These are phyloP conservation scores for Pelobates cultripes DNA, from an alignment of 2,797 vertebrate species.

Conservation along the genomic window DNA sequence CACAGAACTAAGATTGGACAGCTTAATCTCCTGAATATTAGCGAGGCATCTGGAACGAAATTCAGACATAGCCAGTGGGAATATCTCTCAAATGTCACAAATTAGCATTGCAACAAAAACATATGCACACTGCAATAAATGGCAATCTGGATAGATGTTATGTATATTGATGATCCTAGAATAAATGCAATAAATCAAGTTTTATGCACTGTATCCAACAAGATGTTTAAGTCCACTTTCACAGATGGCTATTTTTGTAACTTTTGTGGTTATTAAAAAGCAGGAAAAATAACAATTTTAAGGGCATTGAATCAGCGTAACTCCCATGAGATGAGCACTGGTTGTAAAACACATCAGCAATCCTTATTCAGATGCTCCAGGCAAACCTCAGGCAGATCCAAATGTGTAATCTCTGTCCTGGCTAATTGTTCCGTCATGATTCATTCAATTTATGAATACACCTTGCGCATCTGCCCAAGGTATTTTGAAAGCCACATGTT, in stretches of 20 bases:
- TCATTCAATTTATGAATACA: not conserved
- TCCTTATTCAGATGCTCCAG: not conserved
- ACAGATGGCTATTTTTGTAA: not conserved
- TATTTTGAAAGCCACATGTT: not conserved
- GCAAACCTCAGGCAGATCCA: not conserved
- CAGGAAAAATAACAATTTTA: not conserved
- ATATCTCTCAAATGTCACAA: constrained; percentile 2
- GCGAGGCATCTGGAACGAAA: not conserved
- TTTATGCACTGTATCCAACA: not conserved
- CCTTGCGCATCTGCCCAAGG: not conserved
- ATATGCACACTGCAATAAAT: not conserved
- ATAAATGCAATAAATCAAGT: not conserved
- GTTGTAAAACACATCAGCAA: not conserved
- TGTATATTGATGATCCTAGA: not conserved
- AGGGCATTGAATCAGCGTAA: not conserved
- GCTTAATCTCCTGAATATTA: not conserved
- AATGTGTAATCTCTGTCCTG: not conserved
- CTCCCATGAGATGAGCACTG: not conserved
- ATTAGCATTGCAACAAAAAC: constrained; percentile 2
- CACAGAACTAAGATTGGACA: not conserved
- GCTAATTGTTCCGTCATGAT: not conserved
- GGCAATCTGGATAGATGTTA: not conserved
- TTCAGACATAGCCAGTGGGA: not conserved
- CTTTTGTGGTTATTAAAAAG: not conserved
- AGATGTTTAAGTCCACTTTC: not conserved